These are phyloP conservation scores for Aptenodytes patagonicus DNA, from an alignment of 2,113 vertebrate species.

Conservation along the genomic window DNA sequence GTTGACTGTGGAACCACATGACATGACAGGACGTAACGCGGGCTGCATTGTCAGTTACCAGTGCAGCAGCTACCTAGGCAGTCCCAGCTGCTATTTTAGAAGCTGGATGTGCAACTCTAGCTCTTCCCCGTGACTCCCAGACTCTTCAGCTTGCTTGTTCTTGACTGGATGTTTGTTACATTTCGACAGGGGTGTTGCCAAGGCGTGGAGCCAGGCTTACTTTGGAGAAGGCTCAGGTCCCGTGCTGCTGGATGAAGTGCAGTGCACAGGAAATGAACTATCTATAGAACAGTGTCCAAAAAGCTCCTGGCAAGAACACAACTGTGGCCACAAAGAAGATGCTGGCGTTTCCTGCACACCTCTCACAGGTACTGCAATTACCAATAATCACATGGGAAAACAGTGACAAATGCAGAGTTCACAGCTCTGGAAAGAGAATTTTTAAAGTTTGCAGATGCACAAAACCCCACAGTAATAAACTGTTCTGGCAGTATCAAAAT, in stretches of 20 bases:
- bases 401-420: background rate
- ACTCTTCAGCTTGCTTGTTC: background rate
- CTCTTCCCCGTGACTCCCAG: background rate
- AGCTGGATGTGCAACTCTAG: background rate
- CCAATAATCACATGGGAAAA: background rate
- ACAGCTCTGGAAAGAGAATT: background rate
- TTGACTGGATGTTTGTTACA: background rate
- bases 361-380: constrained; percentile 77
- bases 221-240: constrained; percentile 87
- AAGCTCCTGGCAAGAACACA: constrained; percentile 88
- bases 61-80: background rate
- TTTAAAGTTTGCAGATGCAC: background rate
- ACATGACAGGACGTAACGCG: rapidly evolving
- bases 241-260: constrained; percentile 90
- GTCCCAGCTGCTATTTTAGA: background rate
- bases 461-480: background rate
- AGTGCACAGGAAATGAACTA: constrained; percentile 92
- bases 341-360: constrained; percentile 91
- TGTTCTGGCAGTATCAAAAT: background rate
- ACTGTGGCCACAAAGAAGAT: constrained; percentile 94
- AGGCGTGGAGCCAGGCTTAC: constrained; percentile 84
- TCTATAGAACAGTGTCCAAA: constrained; percentile 92
- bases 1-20: background rate
- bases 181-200: constrained; percentile 83
- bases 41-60: background rate